Conservation (phyloP, 2,797 vertebrate species). For the Psittacula echo region DNA sequence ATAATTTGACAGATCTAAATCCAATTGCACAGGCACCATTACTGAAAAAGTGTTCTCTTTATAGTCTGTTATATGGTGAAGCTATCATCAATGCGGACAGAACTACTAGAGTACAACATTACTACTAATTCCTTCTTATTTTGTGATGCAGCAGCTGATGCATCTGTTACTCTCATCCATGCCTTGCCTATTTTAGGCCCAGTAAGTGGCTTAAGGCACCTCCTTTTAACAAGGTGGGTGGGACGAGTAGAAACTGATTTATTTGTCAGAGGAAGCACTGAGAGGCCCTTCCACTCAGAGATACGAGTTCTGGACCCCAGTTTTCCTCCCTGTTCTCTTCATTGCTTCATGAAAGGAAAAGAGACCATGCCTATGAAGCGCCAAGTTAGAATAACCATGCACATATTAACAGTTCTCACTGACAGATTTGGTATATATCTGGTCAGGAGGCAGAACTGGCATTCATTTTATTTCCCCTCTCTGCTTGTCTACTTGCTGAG, state of each 20-base stretch:
- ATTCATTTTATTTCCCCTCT: not conserved
- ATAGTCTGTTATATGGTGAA: not conserved
- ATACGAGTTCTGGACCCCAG: not conserved
- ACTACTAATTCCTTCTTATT: not conserved
- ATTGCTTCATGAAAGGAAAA: not conserved
- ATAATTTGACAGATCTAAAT: conserved; percentile 58
- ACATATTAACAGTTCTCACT: not conserved
- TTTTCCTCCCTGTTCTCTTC: not conserved
- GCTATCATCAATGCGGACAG: not conserved
- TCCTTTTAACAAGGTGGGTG: not conserved
- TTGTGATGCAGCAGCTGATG: not conserved
- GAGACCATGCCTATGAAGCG: not conserved
- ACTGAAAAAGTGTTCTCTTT: conserved; percentile 1
- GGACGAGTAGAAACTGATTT: not conserved
- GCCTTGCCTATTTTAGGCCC: not conserved
- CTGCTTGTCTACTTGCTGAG: not conserved
- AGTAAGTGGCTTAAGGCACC: not conserved
- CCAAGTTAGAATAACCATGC: not conserved
- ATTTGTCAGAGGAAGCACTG: not conserved
- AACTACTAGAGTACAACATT: not conserved
- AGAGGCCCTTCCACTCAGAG: not conserved
- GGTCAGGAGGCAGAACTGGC: not conserved
- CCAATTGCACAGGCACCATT: not conserved
- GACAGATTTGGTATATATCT: not conserved
- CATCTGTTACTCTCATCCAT: not conserved